Conservation (phyloP, 2,888 invertebrate species). For the Amphipoea lucens region DNA sequence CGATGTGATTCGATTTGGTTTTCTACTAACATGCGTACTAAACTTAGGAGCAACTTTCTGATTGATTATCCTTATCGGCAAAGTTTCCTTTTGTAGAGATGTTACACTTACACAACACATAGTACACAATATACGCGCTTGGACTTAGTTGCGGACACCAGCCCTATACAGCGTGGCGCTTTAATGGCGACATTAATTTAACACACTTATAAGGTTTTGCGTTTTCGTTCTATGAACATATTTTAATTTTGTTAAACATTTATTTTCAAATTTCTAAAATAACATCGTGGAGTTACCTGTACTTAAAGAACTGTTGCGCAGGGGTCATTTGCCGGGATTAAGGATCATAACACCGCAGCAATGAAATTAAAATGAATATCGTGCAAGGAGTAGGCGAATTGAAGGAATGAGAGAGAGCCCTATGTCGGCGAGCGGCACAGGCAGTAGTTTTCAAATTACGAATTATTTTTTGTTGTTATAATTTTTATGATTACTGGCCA, state of each 20-base stretch:
- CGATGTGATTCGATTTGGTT: conserved; percentile 7
- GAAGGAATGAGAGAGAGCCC: background rate
- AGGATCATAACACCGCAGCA: background rate
- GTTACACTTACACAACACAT: background rate
- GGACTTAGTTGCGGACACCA: background rate
- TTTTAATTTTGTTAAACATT: background rate
- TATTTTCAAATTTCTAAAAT: too few species aligned
- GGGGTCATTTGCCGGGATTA: too few species aligned
- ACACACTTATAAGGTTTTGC: background rate
- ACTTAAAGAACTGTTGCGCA: too few species aligned
- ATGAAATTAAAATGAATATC: background rate
- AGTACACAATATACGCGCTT: background rate
- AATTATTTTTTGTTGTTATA: background rate
- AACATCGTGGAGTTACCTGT: too few species aligned
- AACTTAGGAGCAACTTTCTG: conserved; percentile 21
- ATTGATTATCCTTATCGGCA: conserved; percentile 24
- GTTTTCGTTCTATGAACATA: background rate
- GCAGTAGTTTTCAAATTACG: background rate
- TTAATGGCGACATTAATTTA: background rate
- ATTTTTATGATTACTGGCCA: background rate
- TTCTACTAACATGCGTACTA: conserved; percentile 11
- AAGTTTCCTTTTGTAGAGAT: conserved; percentile 16
- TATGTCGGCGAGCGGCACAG: background rate
- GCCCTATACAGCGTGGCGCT: background rate
- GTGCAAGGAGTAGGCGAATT: background rate